Evolutionary conservation across 2,797 vertebrate genomes (phyloP).

Genomic region (Halcyon leucocephala): DNA sequence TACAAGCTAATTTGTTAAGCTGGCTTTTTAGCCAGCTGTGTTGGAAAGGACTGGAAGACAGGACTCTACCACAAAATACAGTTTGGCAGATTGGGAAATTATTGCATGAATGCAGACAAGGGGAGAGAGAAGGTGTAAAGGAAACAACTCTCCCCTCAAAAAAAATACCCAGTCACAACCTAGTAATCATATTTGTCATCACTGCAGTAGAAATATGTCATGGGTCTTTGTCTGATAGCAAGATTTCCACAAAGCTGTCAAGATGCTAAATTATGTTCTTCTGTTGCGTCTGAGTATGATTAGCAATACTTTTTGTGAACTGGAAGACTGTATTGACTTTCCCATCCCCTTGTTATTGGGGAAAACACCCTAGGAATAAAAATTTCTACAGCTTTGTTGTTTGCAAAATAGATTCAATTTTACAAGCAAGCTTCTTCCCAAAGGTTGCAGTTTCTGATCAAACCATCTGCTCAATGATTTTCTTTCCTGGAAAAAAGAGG

Average conservation of each 20-base stretch:
- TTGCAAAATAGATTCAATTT: constrained; percentile 41
- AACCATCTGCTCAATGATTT: constrained; percentile 54
- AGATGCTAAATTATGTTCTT: constrained; percentile 16
- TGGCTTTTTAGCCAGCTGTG: background rate
- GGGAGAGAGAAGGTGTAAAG: background rate
- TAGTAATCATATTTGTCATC: constrained; percentile 9
- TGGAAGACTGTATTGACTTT: background rate
- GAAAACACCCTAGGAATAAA: background rate
- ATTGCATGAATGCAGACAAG: background rate
- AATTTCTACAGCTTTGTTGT: constrained; percentile 16
- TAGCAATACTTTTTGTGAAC: background rate
- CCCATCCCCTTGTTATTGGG: background rate
- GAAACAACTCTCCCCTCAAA: background rate
- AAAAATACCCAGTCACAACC: background rate
- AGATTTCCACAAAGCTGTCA: constrained; percentile 41
- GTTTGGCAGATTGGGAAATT: background rate
- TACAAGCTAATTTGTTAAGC: background rate
- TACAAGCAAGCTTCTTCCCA: constrained; percentile 30
- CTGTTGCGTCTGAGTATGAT: background rate
- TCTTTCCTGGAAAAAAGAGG: background rate
- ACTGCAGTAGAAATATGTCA: background rate
- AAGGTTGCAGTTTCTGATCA: constrained; percentile 38
- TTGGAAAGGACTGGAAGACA: background rate
- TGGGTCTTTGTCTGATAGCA: constrained; percentile 1
- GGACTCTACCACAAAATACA: background rate